These are phyloP conservation scores for Fissipunctia ypsillon DNA, from an alignment of 2,888 invertebrate species.

Conservation along the genomic window DNA sequence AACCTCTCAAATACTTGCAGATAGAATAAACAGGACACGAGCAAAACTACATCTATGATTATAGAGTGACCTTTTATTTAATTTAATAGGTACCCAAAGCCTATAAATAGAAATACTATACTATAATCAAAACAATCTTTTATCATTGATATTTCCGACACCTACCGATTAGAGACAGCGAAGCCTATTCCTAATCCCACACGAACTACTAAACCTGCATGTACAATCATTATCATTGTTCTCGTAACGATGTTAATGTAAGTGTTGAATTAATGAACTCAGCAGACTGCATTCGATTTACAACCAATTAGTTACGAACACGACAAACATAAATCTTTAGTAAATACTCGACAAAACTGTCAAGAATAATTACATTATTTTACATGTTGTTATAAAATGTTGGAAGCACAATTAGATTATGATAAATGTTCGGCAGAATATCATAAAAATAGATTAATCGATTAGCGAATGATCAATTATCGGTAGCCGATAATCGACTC, in stretches of 20 bases:
- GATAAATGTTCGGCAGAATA: conserved; percentile 36
- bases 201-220: conserved; percentile 40
- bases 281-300: conserved; percentile 33
- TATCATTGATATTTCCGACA: conserved; percentile 8
- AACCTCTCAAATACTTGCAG: neutral
- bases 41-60: neutral
- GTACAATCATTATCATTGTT: conserved; percentile 31
- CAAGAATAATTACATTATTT: conserved; percentile 4
- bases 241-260: conserved; percentile 35
- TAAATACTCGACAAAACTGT: conserved; percentile 22
- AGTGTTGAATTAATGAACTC: conserved; percentile 42
- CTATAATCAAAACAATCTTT: neutral
- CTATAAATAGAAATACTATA: neutral
- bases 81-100: too few species aligned
- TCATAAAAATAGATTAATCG: conserved; percentile 48
- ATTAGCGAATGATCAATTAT: conserved; percentile 57
- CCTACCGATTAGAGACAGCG: neutral
- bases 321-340: conserved; percentile 35
- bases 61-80: too few species aligned
- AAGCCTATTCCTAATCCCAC: conserved; percentile 1
- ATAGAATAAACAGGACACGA: neutral
- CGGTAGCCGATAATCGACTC: conserved; percentile 43
- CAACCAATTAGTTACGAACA: conserved; percentile 28
- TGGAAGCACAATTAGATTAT: conserved; percentile 34
- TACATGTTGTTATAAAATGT: conserved; percentile 18